Evolutionary conservation across 2,797 vertebrate species (phyloP), one percentile per base, ranked within the genome.

Genomic region (Falco rusticolus): DNA sequence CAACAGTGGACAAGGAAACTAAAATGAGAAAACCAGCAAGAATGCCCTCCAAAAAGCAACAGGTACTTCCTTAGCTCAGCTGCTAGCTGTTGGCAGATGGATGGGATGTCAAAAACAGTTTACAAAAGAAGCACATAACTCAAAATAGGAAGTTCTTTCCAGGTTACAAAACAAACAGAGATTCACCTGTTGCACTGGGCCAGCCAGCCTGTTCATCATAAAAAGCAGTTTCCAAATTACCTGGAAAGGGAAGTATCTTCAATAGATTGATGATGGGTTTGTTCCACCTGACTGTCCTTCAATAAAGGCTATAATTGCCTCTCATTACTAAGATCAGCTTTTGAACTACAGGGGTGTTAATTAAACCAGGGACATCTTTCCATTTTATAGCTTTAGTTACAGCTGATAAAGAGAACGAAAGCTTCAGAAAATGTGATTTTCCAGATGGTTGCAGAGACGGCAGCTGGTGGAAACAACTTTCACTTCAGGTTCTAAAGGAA

Each of bases 341-440:
- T 96, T 94, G 93, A 97, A 96, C 96, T 95, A 96, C 89, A 88
- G 87, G 92, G 89, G 79, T 94, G 89, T 96, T 96, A 95, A 97
- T 97, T 96, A 97, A 97, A 96, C 65, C 79, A 92, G 84, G 69
- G 91, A 96, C 1, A 25, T 94, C 90, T 93, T 96, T 59, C 76
- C 71, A 91, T 92, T 95, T 97, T 91, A 96, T 79, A 96, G 92
- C 63, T 89, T 96, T 94, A 97, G 95, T 95, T 97, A 96, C 94
- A 96, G 90, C 92, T 95, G 90, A 97, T 92, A 93, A 89, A 96
- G 84, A 92, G 82, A 92, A 96, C 43, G 76, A 91, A 93, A 91
- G 51, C 76, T 88, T 92, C 87, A 79, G 79, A 95, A 96, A 97
- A 97, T 90, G 89, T 86, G 93, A 93, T 97, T 96, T 97, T 95